Evolutionary conservation across 2,888 invertebrate species (phyloP), one percentile per base, ranked within the genome.

Genomic region (Nomada ruficornis): DNA sequence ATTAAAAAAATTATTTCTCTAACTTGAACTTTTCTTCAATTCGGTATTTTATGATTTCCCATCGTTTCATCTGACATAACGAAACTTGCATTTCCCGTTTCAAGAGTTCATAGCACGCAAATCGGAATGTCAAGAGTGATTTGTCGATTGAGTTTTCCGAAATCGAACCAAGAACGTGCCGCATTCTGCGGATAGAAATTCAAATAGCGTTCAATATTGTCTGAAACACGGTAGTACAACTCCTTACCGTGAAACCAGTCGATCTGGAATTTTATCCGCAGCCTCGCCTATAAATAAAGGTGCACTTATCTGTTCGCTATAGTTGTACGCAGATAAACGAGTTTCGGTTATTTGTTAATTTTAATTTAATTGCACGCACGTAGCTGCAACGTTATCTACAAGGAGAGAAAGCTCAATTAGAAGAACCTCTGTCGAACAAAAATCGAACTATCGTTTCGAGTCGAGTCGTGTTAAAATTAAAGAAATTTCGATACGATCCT

Each of bases 261-360:
- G 59, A 75, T 75, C 60, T 75, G 65, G 76, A 77, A 77, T 77
- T 77, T 77, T 75, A 75, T 77, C 65, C 54, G 29, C 42, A 15
- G 60, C 52, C 77, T 20, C 29, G n/a, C 52, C 76, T 67, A 54
- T 77, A 77, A 77, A 75, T 67, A 77, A 29, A 15, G 52, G 65
- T 29, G 20, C 42, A 52, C 65, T 54, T 67, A 54, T 75, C 76
- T 65, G 10, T 29, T 9, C 29, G 64, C 20, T 11, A 64, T 36
- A 36, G 59, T 75, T 67, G 76, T 47, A 52, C 44, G 44, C 10
- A n/a, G 65, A 75, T 54, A 75, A 74, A 59, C 59, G 20, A 20
- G 55, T 15, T 50, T 50, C 42, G 13, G 18, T 74, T 77, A 29
- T 77, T 65, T 65, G 64, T 52, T 77, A 50, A 47, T 50, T 36